Percentiles rank a stretch among this genome's conserved stretches.
These are phyloP conservation scores for Glyphotaelius pellucidus DNA, from an alignment of 2,888 invertebrate species.

Conservation along the genomic window DNA sequence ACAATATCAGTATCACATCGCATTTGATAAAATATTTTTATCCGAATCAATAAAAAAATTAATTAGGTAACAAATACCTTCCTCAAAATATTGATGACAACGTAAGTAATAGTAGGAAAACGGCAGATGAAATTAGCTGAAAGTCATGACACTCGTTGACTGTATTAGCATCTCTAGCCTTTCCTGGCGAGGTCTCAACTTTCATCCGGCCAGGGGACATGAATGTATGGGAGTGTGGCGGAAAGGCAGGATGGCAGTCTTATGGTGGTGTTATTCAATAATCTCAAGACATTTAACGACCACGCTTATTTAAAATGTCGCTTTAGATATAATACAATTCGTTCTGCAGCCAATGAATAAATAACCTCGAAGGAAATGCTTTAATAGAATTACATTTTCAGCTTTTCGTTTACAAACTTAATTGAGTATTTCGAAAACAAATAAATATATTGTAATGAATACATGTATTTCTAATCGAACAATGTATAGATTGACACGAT, in stretches of 20 bases:
- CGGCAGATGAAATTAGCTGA: neutral
- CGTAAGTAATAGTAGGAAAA: neutral
- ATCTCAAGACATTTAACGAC: constrained; percentile 36
- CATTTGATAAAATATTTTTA: neutral
- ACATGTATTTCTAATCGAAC: too few species aligned
- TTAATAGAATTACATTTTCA: neutral
- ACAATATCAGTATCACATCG: neutral
- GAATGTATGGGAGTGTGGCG: neutral
- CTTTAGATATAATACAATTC: constrained; percentile 19
- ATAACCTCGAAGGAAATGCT: neutral
- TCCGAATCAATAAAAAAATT: neutral
- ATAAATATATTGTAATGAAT: too few species aligned
- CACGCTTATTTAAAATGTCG: constrained; percentile 39
- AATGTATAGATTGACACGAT: too few species aligned
- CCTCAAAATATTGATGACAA: neutral
- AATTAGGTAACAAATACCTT: neutral
- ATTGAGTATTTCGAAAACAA: neutral
- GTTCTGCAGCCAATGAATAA: neutral
- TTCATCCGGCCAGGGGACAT: neutral
- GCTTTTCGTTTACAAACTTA: neutral
- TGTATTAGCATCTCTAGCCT: neutral
- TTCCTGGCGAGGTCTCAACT: neutral
- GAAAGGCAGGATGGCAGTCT: neutral
- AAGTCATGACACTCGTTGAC: neutral
- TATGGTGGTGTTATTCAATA: constrained; percentile 29